Evolutionary conservation across 2,113 vertebrate genomes (phyloP).

Genomic region (Heloderma charlesbogerti): DNA sequence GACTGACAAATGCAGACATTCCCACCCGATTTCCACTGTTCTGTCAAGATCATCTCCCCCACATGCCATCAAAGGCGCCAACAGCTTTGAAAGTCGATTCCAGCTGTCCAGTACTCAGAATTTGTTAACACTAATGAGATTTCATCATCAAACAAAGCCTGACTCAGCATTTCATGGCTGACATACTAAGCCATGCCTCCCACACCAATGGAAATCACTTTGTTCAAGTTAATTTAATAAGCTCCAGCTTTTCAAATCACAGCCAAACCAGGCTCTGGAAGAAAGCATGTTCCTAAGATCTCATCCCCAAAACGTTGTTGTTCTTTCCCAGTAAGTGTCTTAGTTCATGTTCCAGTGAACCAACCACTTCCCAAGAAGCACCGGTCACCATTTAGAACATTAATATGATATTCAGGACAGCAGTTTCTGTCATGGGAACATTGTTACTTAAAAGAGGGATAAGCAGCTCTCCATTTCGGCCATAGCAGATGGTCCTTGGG

Average conservation of each 20-base stretch:
- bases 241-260: not conserved
- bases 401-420: not conserved
- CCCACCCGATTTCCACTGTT: not conserved
- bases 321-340: not conserved
- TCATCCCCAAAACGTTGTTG: not conserved
- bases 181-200: not conserved
- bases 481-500: no score
- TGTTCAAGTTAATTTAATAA: not conserved
- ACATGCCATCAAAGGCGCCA: not conserved
- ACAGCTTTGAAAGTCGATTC: not conserved
- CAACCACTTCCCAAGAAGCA: not conserved
- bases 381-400: not conserved
- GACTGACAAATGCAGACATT: not conserved
- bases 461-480: not conserved
- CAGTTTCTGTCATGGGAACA: not conserved
- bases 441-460: not conserved
- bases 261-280: not conserved
- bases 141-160: constrained; percentile 9
- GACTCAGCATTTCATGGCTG: not conserved
- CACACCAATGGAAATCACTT: not conserved
- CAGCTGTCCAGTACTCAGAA: not conserved
- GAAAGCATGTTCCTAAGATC: not conserved
- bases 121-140: constrained; percentile 20
- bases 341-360: not conserved
- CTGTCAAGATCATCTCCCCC: constrained; percentile 11